These are phyloP conservation scores for Chamaetylas fuelleborni DNA, from an alignment of 2,113 vertebrate genomes.

Conservation along the genomic window DNA sequence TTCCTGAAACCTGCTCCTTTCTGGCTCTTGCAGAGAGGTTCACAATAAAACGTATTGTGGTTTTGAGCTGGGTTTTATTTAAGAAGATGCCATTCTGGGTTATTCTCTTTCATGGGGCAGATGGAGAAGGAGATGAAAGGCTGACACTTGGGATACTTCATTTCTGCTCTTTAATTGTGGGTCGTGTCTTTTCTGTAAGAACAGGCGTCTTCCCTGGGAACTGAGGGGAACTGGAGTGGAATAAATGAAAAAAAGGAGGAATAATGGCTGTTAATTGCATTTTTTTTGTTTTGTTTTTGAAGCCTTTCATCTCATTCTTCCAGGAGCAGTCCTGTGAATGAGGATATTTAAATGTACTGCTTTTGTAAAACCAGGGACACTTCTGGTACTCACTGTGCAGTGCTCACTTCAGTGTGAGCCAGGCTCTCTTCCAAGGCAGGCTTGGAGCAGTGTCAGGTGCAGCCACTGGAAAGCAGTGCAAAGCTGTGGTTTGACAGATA, in stretches of 20 bases:
- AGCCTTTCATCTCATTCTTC: not conserved
- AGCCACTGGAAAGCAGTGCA: not conserved
- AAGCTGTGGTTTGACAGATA: not conserved
- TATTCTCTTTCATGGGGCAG: slow-evolving; percentile 28
- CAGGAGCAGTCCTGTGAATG: not conserved
- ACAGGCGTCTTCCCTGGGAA: not conserved
- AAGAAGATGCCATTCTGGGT: slow-evolving; percentile 32
- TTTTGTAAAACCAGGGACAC: not conserved
- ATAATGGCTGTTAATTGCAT: not conserved
- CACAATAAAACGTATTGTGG: slow-evolving; percentile 47
- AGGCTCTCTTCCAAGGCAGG: not conserved
- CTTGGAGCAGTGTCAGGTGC: not conserved
- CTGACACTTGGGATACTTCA: slow-evolving; percentile 18
- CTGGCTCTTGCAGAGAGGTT: slow-evolving; percentile 56
- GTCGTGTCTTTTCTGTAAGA: slow-evolving; percentile 9
- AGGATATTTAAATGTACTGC: not conserved
- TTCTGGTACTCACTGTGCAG: not conserved
- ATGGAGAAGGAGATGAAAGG: slow-evolving; percentile 57
- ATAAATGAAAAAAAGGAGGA: not conserved
- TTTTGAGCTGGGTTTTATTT: slow-evolving; percentile 44
- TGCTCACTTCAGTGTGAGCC: accelerated
- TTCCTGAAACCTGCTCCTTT: slow-evolving; percentile 65
- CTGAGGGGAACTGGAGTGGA: not conserved
- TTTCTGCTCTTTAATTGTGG: slow-evolving; percentile 29
- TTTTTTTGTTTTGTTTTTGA: not conserved